A percentile compares a stretch with the other conserved stretches of the same genome.
phyloP scores from a whole-genome alignment of 2,797 vertebrate species.

The Sibirionetta formosa region DNA sequence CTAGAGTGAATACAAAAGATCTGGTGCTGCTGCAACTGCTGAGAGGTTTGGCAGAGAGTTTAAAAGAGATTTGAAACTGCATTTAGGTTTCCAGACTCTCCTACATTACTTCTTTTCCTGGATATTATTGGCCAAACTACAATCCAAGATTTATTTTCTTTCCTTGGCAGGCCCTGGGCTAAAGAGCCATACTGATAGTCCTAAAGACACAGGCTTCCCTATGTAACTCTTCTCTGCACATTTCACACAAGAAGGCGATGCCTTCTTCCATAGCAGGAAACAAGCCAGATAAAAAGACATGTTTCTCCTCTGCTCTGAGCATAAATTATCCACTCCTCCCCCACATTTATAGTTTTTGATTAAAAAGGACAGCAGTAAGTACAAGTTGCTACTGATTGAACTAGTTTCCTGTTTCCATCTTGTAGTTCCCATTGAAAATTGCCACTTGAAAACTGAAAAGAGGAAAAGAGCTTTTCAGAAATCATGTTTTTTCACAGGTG shows the following conservation, averaged over 20 bases:
- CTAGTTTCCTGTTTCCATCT: conserved; percentile 2
- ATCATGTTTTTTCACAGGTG: neutral
- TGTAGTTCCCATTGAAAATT: neutral
- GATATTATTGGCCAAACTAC: neutral
- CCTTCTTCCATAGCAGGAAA: neutral
- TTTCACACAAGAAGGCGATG: neutral
- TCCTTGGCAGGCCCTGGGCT: neutral
- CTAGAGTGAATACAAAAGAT: neutral
- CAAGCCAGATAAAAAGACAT: neutral
- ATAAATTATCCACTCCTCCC: neutral
- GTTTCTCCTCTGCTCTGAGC: neutral
- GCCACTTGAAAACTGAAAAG: conserved; percentile 6
- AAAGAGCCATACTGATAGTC: neutral
- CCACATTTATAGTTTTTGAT: neutral
- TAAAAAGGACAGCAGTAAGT: neutral
- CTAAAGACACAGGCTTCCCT: neutral
- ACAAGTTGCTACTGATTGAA: neutral
- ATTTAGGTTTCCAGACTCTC: neutral
- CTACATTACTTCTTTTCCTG: neutral
- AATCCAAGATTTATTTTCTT: neutral
- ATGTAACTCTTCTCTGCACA: accelerated
- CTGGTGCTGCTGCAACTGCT: neutral
- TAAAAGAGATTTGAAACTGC: neutral
- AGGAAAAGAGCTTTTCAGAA: conserved; percentile 18
- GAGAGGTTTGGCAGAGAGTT: neutral